These are phyloP conservation scores for Drosophila biarmipes DNA, from an alignment of 1,140 invertebrate genomes.

Conservation along the genomic window DNA sequence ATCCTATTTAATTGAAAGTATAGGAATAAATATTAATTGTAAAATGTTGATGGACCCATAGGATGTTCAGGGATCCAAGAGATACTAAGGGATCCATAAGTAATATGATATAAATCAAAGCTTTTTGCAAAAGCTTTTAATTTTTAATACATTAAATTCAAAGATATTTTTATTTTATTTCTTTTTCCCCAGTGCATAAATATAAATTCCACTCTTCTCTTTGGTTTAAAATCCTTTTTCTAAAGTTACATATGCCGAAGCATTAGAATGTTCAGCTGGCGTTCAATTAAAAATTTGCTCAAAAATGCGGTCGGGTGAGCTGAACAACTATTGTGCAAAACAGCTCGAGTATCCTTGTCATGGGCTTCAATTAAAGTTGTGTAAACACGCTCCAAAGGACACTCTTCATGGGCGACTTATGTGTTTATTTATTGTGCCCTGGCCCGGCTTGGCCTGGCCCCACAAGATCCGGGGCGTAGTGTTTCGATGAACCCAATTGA, in stretches of 20 bases:
- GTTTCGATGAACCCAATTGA: slow-evolving; percentile 62
- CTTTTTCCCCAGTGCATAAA: neutral
- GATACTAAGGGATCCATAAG: too few relatives aligned
- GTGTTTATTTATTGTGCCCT: slow-evolving; percentile 34
- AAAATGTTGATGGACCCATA: too few relatives aligned
- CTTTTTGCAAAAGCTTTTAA: too few relatives aligned
- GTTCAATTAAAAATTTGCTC: slow-evolving; percentile 60
- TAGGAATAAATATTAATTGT: too few relatives aligned
- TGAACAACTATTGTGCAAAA: neutral
- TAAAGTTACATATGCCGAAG: slow-evolving; percentile 20
- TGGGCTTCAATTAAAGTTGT: slow-evolving; percentile 42
- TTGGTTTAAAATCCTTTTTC: neutral
- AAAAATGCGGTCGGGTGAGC: slow-evolving; percentile 18
- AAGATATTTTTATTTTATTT: too few relatives aligned
- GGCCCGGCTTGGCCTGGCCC: slow-evolving; percentile 15
- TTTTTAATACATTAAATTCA: too few relatives aligned
- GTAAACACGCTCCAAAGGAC: slow-evolving; percentile 27
- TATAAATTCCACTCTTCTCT: too few relatives aligned
- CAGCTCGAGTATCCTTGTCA: slow-evolving; percentile 5
- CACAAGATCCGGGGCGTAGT: slow-evolving; percentile 1
- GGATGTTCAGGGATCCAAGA: too few relatives aligned
- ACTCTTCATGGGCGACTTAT: slow-evolving; percentile 25
- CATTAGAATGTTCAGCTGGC: slow-evolving; percentile 25
- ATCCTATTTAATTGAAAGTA: too few relatives aligned
- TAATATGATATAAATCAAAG: too few relatives aligned